Evolutionary conservation across 2,888 invertebrate genomes (phyloP).

Genomic region (Dryadula phaetusa): DNA sequence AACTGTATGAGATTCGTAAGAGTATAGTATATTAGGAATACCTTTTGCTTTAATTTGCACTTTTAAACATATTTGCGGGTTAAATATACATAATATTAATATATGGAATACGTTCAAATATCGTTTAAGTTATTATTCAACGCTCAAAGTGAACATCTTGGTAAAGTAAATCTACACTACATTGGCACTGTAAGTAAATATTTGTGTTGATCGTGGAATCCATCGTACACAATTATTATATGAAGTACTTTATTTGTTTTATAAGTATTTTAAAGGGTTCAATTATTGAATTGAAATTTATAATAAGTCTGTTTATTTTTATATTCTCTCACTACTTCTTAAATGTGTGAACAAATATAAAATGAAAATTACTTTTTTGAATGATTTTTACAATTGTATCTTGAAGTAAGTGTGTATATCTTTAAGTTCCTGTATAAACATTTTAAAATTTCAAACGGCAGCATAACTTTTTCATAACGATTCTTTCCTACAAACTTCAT

Average conservation of each 20-base stretch:
- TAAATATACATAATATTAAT: neutral
- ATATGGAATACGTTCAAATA: neutral
- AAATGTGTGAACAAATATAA: too few species aligned
- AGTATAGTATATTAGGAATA: too few species aligned
- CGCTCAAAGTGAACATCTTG: neutral
- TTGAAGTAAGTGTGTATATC: constrained; percentile 9
- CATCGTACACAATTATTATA: neutral
- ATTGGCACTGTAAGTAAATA: constrained; percentile 1
- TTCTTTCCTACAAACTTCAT: constrained; percentile 28
- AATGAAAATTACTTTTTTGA: too few species aligned
- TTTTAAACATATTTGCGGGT: neutral
- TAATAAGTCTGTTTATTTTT: too few species aligned
- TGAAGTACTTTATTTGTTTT: neutral
- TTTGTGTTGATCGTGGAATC: neutral
- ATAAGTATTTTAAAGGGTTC: neutral
- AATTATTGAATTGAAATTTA: neutral
- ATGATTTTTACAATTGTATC: constrained; percentile 24
- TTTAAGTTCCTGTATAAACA: constrained; percentile 22
- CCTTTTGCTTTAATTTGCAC: constrained; percentile 2
- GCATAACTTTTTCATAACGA: constrained; percentile 31
- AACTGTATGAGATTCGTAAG: constrained; percentile 4
- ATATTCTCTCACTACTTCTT: neutral
- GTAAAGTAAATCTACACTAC: neutral
- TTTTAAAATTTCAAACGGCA: constrained; percentile 32
- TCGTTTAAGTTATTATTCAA: neutral